Base-by-base conservation (phyloP, 2,797 vertebrate species). In the Dipus sagitta region DNA sequence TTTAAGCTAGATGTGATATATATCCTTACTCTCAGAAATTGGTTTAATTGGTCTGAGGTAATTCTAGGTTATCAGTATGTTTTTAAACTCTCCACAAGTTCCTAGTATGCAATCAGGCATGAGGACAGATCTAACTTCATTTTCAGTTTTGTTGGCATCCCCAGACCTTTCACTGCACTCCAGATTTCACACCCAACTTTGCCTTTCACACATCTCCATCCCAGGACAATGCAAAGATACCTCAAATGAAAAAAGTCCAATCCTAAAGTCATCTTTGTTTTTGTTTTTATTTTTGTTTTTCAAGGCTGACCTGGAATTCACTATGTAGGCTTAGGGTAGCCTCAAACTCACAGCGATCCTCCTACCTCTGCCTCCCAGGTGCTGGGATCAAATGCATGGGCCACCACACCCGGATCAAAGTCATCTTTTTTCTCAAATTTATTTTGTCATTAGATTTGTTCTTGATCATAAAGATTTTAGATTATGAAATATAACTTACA, bases 21-120 rank as follows among this genome's bases (percentile, higher is more conserved):
- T 47, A 47, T 47, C 47, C 72, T 90, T 26, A 72, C 64, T n/a
- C 32, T 60, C 28, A 75, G 30, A 82, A 42, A 91, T 64, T 6
- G 24, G 68, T 70, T 89, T 86, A 92, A 62, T 34, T 70, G 14
- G 71, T 64, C 58, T 86, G 60, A 60, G 32, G 14, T 12, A 62
- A 23, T 74, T 70, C 14, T 52, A 91, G n/a, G 67, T 89, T 92
- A 89, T 58, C 71, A 78, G 14, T 54, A 54, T 65, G 72, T 90
- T 91, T 90, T 84, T 24, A 14, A 83, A 90, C 60, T 86, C 60
- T 89, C 71, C 52, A 75, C 52, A 89, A 89, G 32, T 89, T 64
- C 67, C 72, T 83, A 89, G 85, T 38, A 23, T 79, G 89, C 28
- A 89, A 34, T 1, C 32, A 96, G 34, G 12, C 28, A 78, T 76